Evolutionary conservation across 1,140 invertebrate genomes (phyloP).

Genomic region (Cylas formicarius): DNA sequence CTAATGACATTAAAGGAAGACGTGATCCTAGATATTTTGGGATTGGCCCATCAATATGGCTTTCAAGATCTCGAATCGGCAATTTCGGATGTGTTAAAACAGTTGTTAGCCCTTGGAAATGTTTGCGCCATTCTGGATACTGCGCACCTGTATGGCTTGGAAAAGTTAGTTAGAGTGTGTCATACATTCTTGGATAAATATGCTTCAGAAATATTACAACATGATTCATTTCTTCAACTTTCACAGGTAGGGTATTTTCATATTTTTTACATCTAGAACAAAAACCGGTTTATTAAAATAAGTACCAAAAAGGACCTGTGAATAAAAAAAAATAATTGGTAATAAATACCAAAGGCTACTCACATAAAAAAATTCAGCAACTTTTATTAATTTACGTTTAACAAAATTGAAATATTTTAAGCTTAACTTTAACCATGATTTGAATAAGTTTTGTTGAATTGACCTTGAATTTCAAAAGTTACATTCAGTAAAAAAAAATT

Average conservation of each 20-base stretch:
- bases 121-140: slow-evolving; percentile 91
- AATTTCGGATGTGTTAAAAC: slow-evolving; percentile 88
- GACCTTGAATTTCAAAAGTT: no score
- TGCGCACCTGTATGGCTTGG: slow-evolving; percentile 60
- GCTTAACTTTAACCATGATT: no score
- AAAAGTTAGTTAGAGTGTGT: slow-evolving; percentile 57
- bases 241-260: slow-evolving; percentile 69
- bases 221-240: slow-evolving; percentile 76
- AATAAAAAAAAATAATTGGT: no score
- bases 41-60: slow-evolving; percentile 90
- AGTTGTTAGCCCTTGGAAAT: slow-evolving; percentile 79
- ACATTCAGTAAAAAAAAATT: no score
- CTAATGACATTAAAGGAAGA: slow-evolving; percentile 79
- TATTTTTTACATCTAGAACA: no score
- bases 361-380: no score
- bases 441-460: no score
- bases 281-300: background rate
- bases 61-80: slow-evolving; percentile 85
- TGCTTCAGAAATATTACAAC: slow-evolving; percentile 73
- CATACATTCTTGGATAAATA: slow-evolving; percentile 82
- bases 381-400: no score
- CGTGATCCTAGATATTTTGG: slow-evolving; percentile 77
- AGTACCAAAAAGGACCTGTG: no score
- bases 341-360: no score
- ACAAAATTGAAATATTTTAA: no score